phyloP scores from a whole-genome alignment of 2,888 invertebrate species.

The Seira ritae region DNA sequence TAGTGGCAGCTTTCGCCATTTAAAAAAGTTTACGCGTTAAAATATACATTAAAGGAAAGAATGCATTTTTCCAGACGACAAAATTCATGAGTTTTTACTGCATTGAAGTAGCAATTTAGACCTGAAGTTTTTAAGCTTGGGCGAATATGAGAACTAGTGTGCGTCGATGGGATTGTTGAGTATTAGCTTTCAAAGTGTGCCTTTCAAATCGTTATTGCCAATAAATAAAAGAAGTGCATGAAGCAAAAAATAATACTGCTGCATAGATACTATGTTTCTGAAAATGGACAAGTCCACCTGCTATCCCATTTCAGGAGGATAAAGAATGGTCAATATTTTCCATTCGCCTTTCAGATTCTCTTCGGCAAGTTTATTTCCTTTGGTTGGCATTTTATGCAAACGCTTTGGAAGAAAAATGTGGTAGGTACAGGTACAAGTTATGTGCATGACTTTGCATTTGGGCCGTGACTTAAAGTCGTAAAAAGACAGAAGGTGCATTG shows the following conservation, averaged over 20 bases:
- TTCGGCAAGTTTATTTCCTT: not conserved
- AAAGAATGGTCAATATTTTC: not conserved
- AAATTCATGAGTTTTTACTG: constrained; percentile 13
- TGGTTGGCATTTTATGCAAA: not conserved
- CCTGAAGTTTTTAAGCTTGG: not conserved
- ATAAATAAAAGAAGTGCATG: not conserved
- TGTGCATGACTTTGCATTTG: not conserved
- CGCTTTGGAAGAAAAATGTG: not conserved
- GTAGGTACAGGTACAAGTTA: not conserved
- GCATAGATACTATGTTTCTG: not conserved
- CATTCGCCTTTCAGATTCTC: not conserved
- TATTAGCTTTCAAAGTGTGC: not conserved
- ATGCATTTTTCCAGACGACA: constrained; percentile 6
- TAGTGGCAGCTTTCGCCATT: too few relatives aligned
- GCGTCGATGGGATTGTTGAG: too few relatives aligned
- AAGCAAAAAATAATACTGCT: too few relatives aligned
- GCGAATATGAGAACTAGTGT: not conserved
- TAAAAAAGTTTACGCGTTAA: not conserved
- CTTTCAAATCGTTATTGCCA: not conserved
- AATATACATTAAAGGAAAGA: not conserved
- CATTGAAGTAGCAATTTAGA: not conserved
- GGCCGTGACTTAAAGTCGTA: constrained; percentile 5
- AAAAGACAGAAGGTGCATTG: not conserved
- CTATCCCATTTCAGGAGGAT: not conserved
- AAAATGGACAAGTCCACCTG: not conserved